phyloP scores from a whole-genome alignment of 2,797 vertebrate species.

The Menidia menidia region DNA sequence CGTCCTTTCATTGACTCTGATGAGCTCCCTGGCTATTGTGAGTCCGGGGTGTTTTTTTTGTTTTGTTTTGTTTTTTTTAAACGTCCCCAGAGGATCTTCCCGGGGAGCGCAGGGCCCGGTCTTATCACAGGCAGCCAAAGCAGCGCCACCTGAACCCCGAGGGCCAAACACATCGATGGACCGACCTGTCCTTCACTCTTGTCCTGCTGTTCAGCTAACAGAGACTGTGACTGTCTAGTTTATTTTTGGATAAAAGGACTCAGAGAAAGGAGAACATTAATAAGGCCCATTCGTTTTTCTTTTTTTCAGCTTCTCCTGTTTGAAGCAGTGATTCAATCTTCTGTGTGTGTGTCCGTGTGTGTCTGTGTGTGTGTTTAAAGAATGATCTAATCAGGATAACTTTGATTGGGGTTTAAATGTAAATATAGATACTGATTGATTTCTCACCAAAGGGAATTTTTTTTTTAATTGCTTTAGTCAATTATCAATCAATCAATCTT shows the following conservation, averaged over 20 bases:
- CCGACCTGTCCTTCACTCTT: slow-evolving; percentile 69
- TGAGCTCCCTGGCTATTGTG: slow-evolving; percentile 77
- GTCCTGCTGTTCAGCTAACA: slow-evolving; percentile 37
- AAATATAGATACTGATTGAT: slow-evolving; percentile 3
- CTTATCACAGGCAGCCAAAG: slow-evolving; percentile 77
- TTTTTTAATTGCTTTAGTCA: too few relatives aligned
- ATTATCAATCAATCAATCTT: too few relatives aligned
- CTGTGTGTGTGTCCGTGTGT: too few relatives aligned
- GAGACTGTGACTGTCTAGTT: slow-evolving; percentile 30
- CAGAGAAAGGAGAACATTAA: slow-evolving; percentile 21
- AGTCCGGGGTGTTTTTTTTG: slow-evolving; percentile 38
- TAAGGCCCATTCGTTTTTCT: background rate
- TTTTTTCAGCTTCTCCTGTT: too few relatives aligned
- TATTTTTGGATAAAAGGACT: slow-evolving; percentile 26
- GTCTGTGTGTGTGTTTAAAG: too few relatives aligned
- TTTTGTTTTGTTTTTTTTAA: slow-evolving; percentile 73
- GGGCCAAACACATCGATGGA: slow-evolving; percentile 66
- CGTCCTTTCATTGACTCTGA: slow-evolving; percentile 69
- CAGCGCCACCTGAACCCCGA: slow-evolving; percentile 68
- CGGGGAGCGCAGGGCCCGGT: slow-evolving; percentile 36
- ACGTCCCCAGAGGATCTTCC: slow-evolving; percentile 70
- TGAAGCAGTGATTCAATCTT: too few relatives aligned
- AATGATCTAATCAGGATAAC: too few relatives aligned
- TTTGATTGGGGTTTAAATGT: background rate
- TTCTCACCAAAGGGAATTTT: too few relatives aligned